Evolutionary conservation across 2,797 vertebrate species (phyloP).

Genomic region (Onychomys arenicola): DNA sequence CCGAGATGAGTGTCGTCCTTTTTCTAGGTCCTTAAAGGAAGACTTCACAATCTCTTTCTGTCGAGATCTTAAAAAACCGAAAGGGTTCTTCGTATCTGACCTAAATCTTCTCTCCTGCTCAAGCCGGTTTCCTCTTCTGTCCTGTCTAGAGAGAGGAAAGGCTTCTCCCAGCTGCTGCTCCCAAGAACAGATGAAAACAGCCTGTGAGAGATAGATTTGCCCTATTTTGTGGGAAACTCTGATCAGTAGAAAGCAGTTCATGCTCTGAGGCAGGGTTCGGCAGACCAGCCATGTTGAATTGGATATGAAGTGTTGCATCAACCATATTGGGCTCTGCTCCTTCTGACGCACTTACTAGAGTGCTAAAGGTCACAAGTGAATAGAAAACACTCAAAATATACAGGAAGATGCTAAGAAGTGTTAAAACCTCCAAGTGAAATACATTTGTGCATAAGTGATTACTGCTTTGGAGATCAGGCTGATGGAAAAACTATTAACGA

Average conservation of each 20-base stretch:
- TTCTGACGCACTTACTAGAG: neutral
- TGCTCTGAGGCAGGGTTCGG: conserved; percentile 12
- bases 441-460: neutral
- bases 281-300: neutral
- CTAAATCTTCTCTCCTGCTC: conserved; percentile 15
- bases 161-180: neutral
- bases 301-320: neutral
- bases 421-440: neutral
- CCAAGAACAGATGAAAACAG: neutral
- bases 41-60: neutral
- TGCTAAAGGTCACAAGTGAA: neutral
- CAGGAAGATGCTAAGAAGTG: neutral
- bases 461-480: neutral
- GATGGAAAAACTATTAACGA: neutral
- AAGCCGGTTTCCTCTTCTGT: conserved; percentile 9
- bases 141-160: neutral
- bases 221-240: neutral
- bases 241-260: neutral
- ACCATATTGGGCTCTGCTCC: neutral
- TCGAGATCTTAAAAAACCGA: conserved; percentile 32
- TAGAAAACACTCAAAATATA: conserved; percentile 17
- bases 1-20: neutral
- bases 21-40: conserved; percentile 36
- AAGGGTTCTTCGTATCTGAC: conserved; percentile 36
- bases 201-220: neutral